Percentiles rank a stretch among this genome's conserved stretches.
Conservation (phyloP, 2,113 vertebrate genomes). For the Corapipo altera region DNA sequence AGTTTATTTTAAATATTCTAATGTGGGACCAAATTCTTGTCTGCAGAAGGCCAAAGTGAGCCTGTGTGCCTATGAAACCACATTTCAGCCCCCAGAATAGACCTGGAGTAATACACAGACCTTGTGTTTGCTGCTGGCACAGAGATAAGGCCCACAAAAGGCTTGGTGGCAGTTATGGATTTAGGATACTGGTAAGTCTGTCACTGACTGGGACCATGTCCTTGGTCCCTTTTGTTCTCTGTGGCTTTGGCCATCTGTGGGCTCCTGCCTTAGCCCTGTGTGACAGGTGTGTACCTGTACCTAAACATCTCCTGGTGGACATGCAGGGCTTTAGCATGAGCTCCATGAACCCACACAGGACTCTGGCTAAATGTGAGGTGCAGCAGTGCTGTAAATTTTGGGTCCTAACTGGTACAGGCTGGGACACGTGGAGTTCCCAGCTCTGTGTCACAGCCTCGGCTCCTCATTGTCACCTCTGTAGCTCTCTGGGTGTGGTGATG, state of each 20-base stretch:
- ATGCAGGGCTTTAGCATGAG: not conserved
- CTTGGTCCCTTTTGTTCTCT: not conserved
- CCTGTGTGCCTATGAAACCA: not conserved
- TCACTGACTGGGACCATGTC: not conserved
- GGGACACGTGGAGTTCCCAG: not conserved
- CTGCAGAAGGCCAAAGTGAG: not conserved
- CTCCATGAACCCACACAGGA: not conserved
- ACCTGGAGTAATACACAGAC: not conserved
- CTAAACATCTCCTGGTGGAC: not conserved
- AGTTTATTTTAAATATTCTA: not conserved
- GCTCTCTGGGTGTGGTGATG: not conserved
- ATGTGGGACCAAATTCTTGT: not conserved
- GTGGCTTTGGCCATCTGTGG: not conserved
- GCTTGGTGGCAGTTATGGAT: not conserved
- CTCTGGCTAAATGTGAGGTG: not conserved
- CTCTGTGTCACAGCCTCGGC: fast-evolving
- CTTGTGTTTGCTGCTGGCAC: not conserved
- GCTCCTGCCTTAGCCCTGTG: not conserved
- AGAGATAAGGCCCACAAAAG: not conserved
- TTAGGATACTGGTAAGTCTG: not conserved
- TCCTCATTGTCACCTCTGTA: not conserved
- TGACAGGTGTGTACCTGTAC: not conserved
- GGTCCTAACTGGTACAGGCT: not conserved
- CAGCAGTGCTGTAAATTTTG: not conserved
- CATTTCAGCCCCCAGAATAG: not conserved